Conservation (phyloP, 1,140 invertebrate species). For the Antheraea mylitta region DNA sequence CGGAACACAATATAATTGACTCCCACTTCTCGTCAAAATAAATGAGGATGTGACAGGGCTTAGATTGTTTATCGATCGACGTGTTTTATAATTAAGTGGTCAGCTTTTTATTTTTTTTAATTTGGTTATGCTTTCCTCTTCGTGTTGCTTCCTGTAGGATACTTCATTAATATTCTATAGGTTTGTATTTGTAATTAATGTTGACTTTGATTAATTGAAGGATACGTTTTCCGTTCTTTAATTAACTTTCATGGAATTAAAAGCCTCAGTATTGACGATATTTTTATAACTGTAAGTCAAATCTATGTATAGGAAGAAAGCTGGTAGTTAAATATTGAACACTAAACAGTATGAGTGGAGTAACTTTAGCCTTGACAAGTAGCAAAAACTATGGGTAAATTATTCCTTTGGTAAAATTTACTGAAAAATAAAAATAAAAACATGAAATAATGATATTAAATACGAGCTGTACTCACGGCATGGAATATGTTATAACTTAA, state of each 20-base stretch:
- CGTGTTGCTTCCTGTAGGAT: not conserved
- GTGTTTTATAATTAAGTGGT: constrained; percentile 25
- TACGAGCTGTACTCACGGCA: too few relatives aligned
- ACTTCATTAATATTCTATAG: constrained; percentile 1
- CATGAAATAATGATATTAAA: too few relatives aligned
- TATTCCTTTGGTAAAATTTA: too few relatives aligned
- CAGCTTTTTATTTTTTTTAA: constrained; percentile 8
- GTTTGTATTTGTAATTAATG: not conserved
- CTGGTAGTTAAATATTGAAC: too few relatives aligned
- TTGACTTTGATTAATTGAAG: constrained; percentile 3
- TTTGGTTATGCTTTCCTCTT: constrained; percentile 3
- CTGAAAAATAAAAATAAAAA: too few relatives aligned
- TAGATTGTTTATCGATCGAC: constrained; percentile 25
- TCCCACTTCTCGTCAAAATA: constrained; percentile 42
- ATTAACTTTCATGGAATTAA: not conserved
- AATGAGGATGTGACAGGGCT: constrained; percentile 41
- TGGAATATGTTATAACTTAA: too few relatives aligned
- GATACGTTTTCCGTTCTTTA: not conserved
- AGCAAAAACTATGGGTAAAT: too few relatives aligned
- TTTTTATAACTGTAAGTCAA: not conserved
- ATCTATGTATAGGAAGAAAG: too few relatives aligned
- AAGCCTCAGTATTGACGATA: not conserved
- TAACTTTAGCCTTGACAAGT: not conserved
- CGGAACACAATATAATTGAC: constrained; percentile 37
- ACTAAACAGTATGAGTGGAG: not conserved